phyloP scores from a whole-genome alignment of 2,797 vertebrate species.

The Tinamus major region DNA sequence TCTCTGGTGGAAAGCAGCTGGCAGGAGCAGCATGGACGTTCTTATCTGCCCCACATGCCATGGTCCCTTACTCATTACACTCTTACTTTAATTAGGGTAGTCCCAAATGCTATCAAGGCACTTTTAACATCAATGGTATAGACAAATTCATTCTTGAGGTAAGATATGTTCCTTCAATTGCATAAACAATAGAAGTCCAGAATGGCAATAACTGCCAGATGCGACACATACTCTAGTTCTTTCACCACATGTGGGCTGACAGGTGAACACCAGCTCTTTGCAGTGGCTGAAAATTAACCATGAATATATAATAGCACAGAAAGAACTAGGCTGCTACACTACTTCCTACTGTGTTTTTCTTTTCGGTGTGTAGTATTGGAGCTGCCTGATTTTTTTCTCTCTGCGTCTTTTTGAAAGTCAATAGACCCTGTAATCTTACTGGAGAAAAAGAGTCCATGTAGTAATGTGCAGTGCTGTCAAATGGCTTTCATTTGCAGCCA shows the following conservation, averaged over 20 bases:
- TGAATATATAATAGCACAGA: not conserved
- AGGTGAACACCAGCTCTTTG: not conserved
- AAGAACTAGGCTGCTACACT: not conserved
- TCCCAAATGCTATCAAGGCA: not conserved
- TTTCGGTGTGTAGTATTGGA: not conserved
- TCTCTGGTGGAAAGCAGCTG: conserved; percentile 27
- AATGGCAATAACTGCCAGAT: not conserved
- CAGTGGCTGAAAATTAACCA: conserved; percentile 21
- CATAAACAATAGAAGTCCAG: not conserved
- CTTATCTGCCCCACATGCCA: not conserved
- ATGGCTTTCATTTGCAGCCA: not conserved
- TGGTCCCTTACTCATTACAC: not conserved
- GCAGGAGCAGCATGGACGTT: not conserved
- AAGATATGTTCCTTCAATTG: not conserved
- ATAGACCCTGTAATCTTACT: not conserved
- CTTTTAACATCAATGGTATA: not conserved
- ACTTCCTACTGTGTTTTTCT: conserved; percentile 30
- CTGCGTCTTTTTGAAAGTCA: not conserved
- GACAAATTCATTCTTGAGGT: not conserved
- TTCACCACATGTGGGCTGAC: not conserved
- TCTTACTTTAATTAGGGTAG: not conserved
- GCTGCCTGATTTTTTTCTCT: not conserved
- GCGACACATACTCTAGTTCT: not conserved
- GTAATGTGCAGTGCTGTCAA: not conserved
- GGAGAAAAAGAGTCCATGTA: not conserved